Percentiles rank a stretch among this genome's conserved stretches.
Evolutionary conservation across 2,888 invertebrate species (phyloP).

Genomic region (Platycheirus albimanus): DNA sequence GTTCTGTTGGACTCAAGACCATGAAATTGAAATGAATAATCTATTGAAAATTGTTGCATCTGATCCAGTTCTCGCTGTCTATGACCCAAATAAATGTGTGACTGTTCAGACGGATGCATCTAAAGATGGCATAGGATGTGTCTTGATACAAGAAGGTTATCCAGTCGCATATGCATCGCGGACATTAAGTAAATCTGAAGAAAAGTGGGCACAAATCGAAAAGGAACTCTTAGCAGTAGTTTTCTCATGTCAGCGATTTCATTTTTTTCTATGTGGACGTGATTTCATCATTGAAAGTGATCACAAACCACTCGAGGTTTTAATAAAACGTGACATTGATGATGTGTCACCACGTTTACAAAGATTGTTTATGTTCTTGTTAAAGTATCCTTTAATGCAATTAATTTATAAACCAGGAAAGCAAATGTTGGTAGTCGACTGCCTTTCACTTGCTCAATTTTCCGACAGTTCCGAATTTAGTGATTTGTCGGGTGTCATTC

Average conservation of each 20-base stretch:
- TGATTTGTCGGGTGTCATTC: not conserved
- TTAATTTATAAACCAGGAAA: constrained; percentile 32
- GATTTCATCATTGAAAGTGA: constrained; percentile 25
- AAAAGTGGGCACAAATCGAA: constrained; percentile 80
- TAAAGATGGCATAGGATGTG: constrained; percentile 76
- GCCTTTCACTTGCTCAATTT: constrained; percentile 16
- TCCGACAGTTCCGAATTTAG: not conserved
- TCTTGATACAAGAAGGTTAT: constrained; percentile 77
- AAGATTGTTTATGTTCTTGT: constrained; percentile 56
- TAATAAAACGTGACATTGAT: constrained; percentile 76
- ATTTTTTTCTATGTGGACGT: constrained; percentile 45
- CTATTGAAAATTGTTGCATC: constrained; percentile 38
- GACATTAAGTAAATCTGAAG: constrained; percentile 76
- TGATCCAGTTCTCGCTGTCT: constrained; percentile 44
- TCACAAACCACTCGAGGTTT: constrained; percentile 77
- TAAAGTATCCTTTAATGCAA: constrained; percentile 34
- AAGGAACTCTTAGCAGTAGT: constrained; percentile 79
- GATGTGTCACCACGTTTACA: constrained; percentile 77
- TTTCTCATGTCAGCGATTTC: constrained; percentile 73
- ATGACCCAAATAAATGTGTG: constrained; percentile 73
- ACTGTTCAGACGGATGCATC: constrained; percentile 77
- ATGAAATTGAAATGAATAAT: constrained; percentile 45
- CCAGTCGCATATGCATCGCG: constrained; percentile 78
- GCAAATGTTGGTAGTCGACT: constrained; percentile 35
- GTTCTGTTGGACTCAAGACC: constrained; percentile 50